phyloP scores from a whole-genome alignment of 2,888 invertebrate species.

The Teleiodes luculella region DNA sequence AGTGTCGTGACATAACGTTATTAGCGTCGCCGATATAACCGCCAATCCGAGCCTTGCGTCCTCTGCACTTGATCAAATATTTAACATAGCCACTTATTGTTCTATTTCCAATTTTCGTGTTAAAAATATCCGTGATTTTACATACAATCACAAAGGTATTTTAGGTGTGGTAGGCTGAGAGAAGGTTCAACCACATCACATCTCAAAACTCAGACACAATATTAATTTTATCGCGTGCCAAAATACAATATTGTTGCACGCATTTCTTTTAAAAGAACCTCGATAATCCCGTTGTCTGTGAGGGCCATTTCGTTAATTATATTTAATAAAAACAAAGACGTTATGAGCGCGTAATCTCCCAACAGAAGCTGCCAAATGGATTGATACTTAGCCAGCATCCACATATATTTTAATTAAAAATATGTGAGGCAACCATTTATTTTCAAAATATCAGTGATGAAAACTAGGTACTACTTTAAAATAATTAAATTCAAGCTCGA shows the following conservation, averaged over 20 bases:
- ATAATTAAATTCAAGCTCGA: too few relatives aligned
- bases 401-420: background rate
- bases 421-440: too few relatives aligned
- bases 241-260: background rate
- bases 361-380: background rate
- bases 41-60: slow-evolving; percentile 25
- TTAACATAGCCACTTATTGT: slow-evolving; percentile 16
- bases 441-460: too few relatives aligned
- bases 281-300: background rate
- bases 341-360: background rate
- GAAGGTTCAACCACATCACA: background rate
- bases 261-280: background rate
- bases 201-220: background rate
- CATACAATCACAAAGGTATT: too few relatives aligned
- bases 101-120: background rate
- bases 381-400: background rate
- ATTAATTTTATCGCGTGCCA: background rate
- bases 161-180: too few relatives aligned
- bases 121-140: too few relatives aligned
- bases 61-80: slow-evolving; percentile 32
- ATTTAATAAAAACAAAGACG: background rate
- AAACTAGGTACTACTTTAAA: too few relatives aligned
- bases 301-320: background rate
- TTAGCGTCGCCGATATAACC: slow-evolving; percentile 37
- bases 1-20: slow-evolving; percentile 44